Evolutionary conservation across 2,797 vertebrate genomes (phyloP), one percentile per base, ranked within the genome.

Genomic region (Linurgus olivaceus): DNA sequence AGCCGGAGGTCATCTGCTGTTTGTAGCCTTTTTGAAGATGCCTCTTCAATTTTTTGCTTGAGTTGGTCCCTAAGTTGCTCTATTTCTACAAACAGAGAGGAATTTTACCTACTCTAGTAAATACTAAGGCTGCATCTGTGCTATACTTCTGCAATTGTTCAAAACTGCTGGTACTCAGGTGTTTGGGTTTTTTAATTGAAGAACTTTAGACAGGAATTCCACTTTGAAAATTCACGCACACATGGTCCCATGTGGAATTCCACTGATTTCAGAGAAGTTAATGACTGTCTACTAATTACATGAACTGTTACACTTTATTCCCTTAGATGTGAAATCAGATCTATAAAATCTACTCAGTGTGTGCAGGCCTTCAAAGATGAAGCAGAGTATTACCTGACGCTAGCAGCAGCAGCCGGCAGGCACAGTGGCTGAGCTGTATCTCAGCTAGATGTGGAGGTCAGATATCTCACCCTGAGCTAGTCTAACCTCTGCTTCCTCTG

Each of bases 341-440:
- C 40, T 14, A 17, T 58, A 59, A 51, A 81, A 71, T 54, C 48
- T n/a, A 17, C 14, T 16, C 40, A 62, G 47, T 19, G 23, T 9
- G 44, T 44, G 35, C 24, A 47, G 57, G 52, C 21, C 24, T 92
- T 68, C 50, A 38, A 42, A 84, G 76, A 72, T 7, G 28, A 68
- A 45, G 50, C 35, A 70, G 68, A 51, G 10, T 3, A 42, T 50
- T 55, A 50, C 24, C 29, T 9, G 6, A 1, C 2, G 11, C 11
- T 11, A 58, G 79, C 17, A 63, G 51, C 38, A 58, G 26, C 59
- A 78, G 58, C 54, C 81, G 24, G n/a, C 6, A 62, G 73, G 31
- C n/a, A 33, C 5, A 4, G 33, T 0, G 0, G 20, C 40, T 14
- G 42, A 86, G 58, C 25, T 25, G 11, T 21, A 24, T 4, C 54